A percentile compares a stretch with the other conserved stretches of the same genome.
Conservation (phyloP, 2,888 invertebrate genomes). For the Alviniconcha strummeri region DNA sequence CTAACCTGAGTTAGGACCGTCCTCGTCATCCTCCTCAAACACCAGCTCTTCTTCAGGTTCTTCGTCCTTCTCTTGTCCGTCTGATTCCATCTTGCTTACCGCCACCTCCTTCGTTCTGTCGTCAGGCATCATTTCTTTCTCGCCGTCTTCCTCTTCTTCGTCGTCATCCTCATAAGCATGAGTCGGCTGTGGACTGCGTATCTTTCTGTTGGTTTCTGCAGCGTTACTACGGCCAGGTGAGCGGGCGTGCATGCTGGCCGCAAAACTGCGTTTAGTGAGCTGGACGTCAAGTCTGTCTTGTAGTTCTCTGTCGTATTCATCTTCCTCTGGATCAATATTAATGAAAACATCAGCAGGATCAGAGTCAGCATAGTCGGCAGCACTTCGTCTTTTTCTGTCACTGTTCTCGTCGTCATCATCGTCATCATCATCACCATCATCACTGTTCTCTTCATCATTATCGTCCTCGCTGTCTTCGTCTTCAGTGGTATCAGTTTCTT, state of each 20-base stretch:
- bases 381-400: not conserved
- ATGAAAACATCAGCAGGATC: not conserved
- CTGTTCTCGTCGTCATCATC: too few relatives aligned
- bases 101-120: not conserved
- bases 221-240: too few relatives aligned
- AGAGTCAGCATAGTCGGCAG: not conserved
- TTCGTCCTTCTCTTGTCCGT: conserved; percentile 5
- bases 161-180: not conserved
- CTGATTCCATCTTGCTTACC: not conserved
- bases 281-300: not conserved
- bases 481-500: not conserved
- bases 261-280: not conserved
- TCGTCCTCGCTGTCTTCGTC: not conserved
- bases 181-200: not conserved
- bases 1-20: conserved; percentile 26
- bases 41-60: conserved; percentile 23
- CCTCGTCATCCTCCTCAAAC: conserved; percentile 25
- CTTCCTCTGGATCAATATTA: not conserved
- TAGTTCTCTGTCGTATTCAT: not conserved
- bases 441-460: not conserved
- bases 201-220: not conserved
- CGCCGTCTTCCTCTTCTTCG: conserved; percentile 13
- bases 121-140: conserved; percentile 1
- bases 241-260: not conserved
- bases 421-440: not conserved